These are phyloP conservation scores for Carcharodon carcharias DNA, from an alignment of 2,797 vertebrate genomes.

Conservation along the genomic window DNA sequence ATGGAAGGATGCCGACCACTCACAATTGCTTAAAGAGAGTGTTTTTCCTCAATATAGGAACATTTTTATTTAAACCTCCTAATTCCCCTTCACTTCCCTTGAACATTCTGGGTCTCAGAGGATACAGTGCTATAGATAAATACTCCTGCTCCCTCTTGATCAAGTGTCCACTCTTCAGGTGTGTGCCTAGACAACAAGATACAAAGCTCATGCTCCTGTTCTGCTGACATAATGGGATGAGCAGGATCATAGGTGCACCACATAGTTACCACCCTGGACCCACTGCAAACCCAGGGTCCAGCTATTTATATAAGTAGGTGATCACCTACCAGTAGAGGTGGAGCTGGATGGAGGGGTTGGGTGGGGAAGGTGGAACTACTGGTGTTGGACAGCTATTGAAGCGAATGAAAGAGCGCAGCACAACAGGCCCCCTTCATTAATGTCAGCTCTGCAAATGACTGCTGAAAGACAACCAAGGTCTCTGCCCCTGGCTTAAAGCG, in stretches of 20 bases:
- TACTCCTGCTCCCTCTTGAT: neutral
- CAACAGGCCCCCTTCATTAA: neutral
- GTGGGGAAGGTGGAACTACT: neutral
- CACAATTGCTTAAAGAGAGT: neutral
- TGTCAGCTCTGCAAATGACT: neutral
- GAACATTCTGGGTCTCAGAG: neutral
- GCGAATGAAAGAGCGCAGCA: neutral
- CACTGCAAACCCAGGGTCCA: neutral
- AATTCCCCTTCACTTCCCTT: neutral
- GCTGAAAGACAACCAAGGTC: neutral
- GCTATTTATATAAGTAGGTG: neutral
- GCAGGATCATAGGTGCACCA: neutral
- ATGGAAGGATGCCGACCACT: too few species aligned
- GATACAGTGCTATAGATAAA: neutral
- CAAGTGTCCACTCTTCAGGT: neutral
- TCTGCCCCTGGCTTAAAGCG: neutral
- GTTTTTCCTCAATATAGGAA: neutral
- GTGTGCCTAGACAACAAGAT: neutral
- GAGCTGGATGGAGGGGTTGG: neutral
- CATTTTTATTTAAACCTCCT: neutral
- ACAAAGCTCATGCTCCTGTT: neutral
- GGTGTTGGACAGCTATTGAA: neutral
- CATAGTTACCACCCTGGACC: neutral
- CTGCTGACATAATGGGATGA: neutral
- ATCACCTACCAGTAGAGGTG: neutral